These are phyloP conservation scores for Lobophora halterata DNA, from an alignment of 2,888 invertebrate genomes.

Conservation along the genomic window DNA sequence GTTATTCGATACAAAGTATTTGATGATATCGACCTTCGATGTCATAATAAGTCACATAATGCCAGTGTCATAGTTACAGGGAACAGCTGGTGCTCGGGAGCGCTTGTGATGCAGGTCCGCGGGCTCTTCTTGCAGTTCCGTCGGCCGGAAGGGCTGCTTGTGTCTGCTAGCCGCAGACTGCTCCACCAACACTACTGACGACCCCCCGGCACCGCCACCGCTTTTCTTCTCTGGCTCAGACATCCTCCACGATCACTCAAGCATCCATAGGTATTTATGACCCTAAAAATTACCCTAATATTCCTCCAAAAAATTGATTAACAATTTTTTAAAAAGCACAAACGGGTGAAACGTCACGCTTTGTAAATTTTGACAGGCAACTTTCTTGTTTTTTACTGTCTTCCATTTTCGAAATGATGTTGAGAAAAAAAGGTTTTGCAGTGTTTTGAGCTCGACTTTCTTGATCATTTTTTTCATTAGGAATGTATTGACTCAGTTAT, in stretches of 20 bases:
- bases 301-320: slow-evolving; percentile 49
- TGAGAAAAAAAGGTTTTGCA: slow-evolving; percentile 34
- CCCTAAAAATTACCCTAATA: slow-evolving; percentile 49
- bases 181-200: slow-evolving; percentile 51
- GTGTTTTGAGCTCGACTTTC: slow-evolving; percentile 1
- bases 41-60: background rate
- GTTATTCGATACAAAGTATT: too few relatives aligned
- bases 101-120: slow-evolving; percentile 51
- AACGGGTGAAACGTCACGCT: slow-evolving; percentile 61
- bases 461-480: too few relatives aligned
- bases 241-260: slow-evolving; percentile 54
- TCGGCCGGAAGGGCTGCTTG: slow-evolving; percentile 47
- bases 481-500: too few relatives aligned
- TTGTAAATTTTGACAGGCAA: slow-evolving; percentile 65
- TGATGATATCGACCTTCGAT: too few relatives aligned
- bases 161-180: slow-evolving; percentile 46
- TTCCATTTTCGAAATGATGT: slow-evolving; percentile 62
- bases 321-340: slow-evolving; percentile 57
- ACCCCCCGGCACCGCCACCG: slow-evolving; percentile 35
- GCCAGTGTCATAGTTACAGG: slow-evolving; percentile 37
- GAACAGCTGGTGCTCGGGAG: slow-evolving; percentile 55
- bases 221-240: slow-evolving; percentile 61
- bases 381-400: slow-evolving; percentile 52
- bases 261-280: slow-evolving; percentile 54
- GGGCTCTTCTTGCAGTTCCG: slow-evolving; percentile 46